Conservation (phyloP, 2,888 invertebrate species). For the Eupithecia dodoneata region DNA sequence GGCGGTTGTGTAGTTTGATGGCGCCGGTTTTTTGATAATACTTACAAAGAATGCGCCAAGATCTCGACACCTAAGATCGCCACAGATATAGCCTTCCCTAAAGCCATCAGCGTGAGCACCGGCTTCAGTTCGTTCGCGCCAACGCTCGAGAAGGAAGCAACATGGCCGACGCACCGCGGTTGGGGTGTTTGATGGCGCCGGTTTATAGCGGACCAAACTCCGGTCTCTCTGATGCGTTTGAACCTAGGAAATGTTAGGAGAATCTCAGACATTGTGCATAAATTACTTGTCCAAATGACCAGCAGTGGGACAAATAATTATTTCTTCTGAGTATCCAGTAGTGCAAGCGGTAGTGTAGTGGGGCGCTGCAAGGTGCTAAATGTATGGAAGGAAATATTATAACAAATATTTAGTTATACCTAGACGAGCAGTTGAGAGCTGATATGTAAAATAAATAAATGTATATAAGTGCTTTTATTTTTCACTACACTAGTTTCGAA, state of each 20-base stretch:
- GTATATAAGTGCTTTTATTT: too few species aligned
- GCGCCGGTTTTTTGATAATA: constrained; percentile 46
- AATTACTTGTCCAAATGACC: too few species aligned
- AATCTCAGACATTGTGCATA: too few species aligned
- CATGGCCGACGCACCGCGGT: constrained; percentile 59
- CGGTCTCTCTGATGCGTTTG: constrained; percentile 83
- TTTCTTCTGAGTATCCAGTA: too few species aligned
- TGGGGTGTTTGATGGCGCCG: constrained; percentile 59
- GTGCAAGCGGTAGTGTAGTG: too few species aligned
- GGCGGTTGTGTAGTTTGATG: constrained; percentile 61
- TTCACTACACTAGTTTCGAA: too few species aligned
- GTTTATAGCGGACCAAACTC: constrained; percentile 70
- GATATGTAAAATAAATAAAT: too few species aligned
- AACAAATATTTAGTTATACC: too few species aligned
- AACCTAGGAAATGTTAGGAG: constrained; percentile 61
- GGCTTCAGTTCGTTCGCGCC: constrained; percentile 76
- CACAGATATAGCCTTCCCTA: constrained; percentile 64
- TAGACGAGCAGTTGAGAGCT: too few species aligned
- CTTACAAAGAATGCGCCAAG: constrained; percentile 55
- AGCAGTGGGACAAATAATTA: too few species aligned
- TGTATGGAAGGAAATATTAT: too few species aligned
- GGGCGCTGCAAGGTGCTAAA: too few species aligned
- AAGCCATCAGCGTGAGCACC: constrained; percentile 71
- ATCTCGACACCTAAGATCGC: constrained; percentile 55
- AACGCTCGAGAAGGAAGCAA: constrained; percentile 74